phyloP scores from a whole-genome alignment of 2,888 invertebrate genomes.

The Adelognathus sp. region DNA sequence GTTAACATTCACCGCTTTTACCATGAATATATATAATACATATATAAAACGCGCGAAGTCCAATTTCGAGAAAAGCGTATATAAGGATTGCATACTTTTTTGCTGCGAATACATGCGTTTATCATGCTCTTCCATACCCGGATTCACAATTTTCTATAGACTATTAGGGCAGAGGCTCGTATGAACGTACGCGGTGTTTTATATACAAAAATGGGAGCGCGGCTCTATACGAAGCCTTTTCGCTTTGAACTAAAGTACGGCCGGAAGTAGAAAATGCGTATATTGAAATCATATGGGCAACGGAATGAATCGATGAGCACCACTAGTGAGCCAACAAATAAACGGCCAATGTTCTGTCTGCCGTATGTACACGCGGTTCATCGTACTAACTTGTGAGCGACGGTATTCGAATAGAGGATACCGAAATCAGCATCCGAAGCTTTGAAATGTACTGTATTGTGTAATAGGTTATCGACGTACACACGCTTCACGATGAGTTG shows the following conservation, averaged over 20 bases:
- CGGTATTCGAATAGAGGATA: not conserved
- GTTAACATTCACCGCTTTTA: no score
- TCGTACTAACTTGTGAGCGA: not conserved
- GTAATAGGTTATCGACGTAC: not conserved
- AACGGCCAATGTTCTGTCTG: not conserved
- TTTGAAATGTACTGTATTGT: not conserved
- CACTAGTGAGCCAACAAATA: constrained; percentile 1
- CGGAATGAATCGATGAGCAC: not conserved
- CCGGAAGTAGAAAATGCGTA: not conserved
- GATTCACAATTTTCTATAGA: constrained; percentile 11
- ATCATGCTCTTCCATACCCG: not conserved
- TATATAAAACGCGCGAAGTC: not conserved
- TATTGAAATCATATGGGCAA: not conserved
- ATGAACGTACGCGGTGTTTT: not conserved
- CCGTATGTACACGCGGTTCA: not conserved
- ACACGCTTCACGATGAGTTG: no score
- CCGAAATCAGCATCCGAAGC: not conserved
- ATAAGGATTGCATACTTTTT: not conserved
- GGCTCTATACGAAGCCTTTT: not conserved
- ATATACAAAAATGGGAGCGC: not conserved
- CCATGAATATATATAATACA: not conserved
- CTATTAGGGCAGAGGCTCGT: not conserved
- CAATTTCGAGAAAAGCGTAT: constrained; percentile 6
- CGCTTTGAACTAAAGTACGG: not conserved
- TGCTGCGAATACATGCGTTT: not conserved